Evolutionary conservation across 2,888 invertebrate species (phyloP).

Genomic region (Lobophora halterata): DNA sequence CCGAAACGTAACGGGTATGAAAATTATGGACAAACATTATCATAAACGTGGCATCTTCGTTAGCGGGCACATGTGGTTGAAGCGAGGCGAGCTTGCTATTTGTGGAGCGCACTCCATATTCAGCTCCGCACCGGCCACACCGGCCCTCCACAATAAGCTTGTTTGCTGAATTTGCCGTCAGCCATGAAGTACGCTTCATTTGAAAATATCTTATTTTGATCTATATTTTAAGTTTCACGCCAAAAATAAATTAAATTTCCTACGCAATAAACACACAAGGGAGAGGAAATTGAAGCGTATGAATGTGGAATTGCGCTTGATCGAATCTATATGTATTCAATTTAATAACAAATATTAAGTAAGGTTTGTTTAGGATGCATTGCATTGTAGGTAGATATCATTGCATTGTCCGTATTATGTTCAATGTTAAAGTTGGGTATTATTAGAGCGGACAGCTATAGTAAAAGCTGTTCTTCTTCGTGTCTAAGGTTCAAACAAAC

Average conservation of each 20-base stretch:
- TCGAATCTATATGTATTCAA: slow-evolving; percentile 37
- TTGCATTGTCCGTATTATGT: no score
- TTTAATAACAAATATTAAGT: no score
- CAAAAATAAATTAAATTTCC: slow-evolving; percentile 56
- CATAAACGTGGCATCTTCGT: slow-evolving; percentile 53
- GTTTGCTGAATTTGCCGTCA: slow-evolving; percentile 49
- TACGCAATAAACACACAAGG: slow-evolving; percentile 40
- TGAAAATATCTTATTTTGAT: slow-evolving; percentile 35
- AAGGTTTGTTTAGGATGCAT: no score
- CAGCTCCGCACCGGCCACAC: slow-evolving; percentile 39
- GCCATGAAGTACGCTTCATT: slow-evolving; percentile 24
- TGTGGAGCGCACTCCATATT: slow-evolving; percentile 48
- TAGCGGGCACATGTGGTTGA: slow-evolving; percentile 51
- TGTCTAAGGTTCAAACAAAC: no score
- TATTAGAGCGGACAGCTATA: no score
- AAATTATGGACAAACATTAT: slow-evolving; percentile 40
- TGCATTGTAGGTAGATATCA: no score
- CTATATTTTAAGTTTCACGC: slow-evolving; percentile 45
- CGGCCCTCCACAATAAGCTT: slow-evolving; percentile 51
- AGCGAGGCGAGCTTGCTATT: slow-evolving; percentile 42
- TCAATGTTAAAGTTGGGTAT: no score
- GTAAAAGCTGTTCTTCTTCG: no score
- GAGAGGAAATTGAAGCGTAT: slow-evolving; percentile 42
- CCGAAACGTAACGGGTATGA: slow-evolving; percentile 40
- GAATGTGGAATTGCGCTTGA: slow-evolving; percentile 34